Base-by-base conservation (phyloP, 2,113 vertebrate genomes). In the Sphyrna mokarran region DNA sequence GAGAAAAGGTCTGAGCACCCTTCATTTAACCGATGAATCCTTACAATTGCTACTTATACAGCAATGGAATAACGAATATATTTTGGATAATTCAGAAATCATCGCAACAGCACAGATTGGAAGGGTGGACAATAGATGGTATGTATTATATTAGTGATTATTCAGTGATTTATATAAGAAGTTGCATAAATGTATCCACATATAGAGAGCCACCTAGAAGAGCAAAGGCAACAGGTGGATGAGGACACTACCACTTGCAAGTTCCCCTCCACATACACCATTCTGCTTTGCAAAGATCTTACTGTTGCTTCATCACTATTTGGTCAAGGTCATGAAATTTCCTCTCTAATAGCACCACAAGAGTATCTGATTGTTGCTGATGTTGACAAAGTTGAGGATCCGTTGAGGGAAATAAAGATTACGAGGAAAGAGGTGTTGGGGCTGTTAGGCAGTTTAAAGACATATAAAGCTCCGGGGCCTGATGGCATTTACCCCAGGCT, bases 1-100 rank as follows among this genome's bases (percentile, higher is more conserved):
- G 33, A 91, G 54, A 63, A 91, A 91, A 33, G 33, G 58, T n/a
- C 87, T 18, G 87, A 91, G 61, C 33, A 83, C 37, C 37, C 37
- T 83, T 83, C 80, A 26, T 54, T 87, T 58, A 14, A 58, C 0
- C 26, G 26, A 54, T 43, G 83, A 86, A 86, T 48, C 43, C 40
- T 18, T 89, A 14, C 87, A 63, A 48, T 14, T 61, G 13, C 33
- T 63, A n/a, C 58, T 63, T 33, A 18, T 63, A 18, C 26, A 61
- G 48, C 83, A 54, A 23, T 48, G 22, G 85, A 86, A 86, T 86
- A 6, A 87, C 40, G 26, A 54, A 26, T 23, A 87, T 14, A 89
- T 48, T 63, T n/a, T 33, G 10, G 87, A 91, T 63, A 63, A 91
- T 91, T 91, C 87, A 61, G 87, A n/a, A 89, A 29, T 91, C 87